phyloP scores from a whole-genome alignment of 1,140 invertebrate species.

The Heliconius eleuchia region DNA sequence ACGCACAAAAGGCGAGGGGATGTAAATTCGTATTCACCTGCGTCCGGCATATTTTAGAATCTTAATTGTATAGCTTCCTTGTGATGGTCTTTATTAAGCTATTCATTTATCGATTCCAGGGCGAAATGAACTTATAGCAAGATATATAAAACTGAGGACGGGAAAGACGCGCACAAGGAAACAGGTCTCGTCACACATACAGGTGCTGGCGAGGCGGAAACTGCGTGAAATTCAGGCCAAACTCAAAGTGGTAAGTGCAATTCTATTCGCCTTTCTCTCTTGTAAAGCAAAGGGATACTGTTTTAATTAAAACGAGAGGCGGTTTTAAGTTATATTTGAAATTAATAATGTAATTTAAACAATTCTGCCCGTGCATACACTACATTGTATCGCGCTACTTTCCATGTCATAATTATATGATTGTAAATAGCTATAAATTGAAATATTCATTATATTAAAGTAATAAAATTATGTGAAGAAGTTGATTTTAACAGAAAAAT shows the following conservation, averaged over 20 bases:
- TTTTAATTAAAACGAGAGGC: conserved; percentile 33
- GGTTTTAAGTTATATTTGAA: background rate
- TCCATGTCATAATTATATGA: background rate
- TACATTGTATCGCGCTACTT: background rate
- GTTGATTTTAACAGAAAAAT: background rate
- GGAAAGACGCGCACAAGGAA: conserved; percentile 99
- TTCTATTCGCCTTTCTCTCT: conserved; percentile 24
- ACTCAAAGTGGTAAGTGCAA: conserved; percentile 94
- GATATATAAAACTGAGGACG: conserved; percentile 99
- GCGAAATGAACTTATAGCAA: conserved; percentile 99
- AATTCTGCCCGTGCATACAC: background rate
- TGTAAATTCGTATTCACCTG: conserved; percentile 6
- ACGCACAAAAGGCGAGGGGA: conserved; percentile 3
- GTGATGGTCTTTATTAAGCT: conserved; percentile 12
- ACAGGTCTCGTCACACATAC: conserved; percentile 99
- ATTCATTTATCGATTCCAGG: conserved; percentile 85
- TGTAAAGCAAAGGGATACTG: conserved; percentile 22
- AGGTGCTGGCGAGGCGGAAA: conserved; percentile 98
- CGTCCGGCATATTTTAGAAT: conserved; percentile 14
- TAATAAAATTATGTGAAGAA: background rate
- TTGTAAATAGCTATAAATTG: too few species aligned
- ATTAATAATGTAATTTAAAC: background rate
- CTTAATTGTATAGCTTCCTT: conserved; percentile 10
- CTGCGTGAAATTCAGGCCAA: conserved; percentile 98
- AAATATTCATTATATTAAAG: too few species aligned